These are phyloP conservation scores for Pelobates cultripes DNA, from an alignment of 2,797 vertebrate species.

Conservation along the genomic window DNA sequence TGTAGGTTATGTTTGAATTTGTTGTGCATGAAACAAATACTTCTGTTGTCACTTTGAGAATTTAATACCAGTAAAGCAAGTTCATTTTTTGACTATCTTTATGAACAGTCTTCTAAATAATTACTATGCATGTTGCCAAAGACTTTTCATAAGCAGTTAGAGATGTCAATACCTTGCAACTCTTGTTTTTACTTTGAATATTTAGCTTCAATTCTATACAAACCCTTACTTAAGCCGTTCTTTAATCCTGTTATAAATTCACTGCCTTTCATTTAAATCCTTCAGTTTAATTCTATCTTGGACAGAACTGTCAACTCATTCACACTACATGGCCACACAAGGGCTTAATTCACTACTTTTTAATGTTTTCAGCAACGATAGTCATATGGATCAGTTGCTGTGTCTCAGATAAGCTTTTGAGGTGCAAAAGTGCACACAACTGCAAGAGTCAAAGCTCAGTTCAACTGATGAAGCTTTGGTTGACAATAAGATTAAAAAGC, in stretches of 20 bases:
- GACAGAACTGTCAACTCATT: slow-evolving; percentile 62
- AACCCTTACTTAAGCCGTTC: slow-evolving; percentile 52
- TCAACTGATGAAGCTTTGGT: slow-evolving; percentile 60
- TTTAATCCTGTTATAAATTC: slow-evolving; percentile 67
- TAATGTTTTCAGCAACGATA: slow-evolving; percentile 59
- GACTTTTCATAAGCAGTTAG: slow-evolving; percentile 28
- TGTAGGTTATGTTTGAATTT: background rate
- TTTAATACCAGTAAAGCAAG: slow-evolving; percentile 11
- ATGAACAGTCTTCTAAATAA: slow-evolving; percentile 21
- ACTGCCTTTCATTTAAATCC: slow-evolving; percentile 62
- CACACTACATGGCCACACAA: slow-evolving; percentile 57
- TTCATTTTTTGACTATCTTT: slow-evolving; percentile 15
- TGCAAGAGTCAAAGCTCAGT: slow-evolving; percentile 62
- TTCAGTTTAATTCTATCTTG: slow-evolving; percentile 63
- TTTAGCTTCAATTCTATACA: slow-evolving; percentile 53
- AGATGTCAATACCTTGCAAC: slow-evolving; percentile 54
- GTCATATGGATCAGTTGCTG: slow-evolving; percentile 57
- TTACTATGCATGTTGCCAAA: slow-evolving; percentile 35
- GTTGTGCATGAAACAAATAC: background rate
- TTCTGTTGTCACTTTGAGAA: background rate
- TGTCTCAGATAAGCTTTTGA: slow-evolving; percentile 62
- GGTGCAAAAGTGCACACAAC: slow-evolving; percentile 63
- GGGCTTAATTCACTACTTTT: slow-evolving; percentile 63
- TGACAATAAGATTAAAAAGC: slow-evolving; percentile 66
- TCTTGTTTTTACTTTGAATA: slow-evolving; percentile 61